Base-by-base conservation (phyloP, 1,140 invertebrate genomes). In the Macrotrachela quadricornifera region DNA sequence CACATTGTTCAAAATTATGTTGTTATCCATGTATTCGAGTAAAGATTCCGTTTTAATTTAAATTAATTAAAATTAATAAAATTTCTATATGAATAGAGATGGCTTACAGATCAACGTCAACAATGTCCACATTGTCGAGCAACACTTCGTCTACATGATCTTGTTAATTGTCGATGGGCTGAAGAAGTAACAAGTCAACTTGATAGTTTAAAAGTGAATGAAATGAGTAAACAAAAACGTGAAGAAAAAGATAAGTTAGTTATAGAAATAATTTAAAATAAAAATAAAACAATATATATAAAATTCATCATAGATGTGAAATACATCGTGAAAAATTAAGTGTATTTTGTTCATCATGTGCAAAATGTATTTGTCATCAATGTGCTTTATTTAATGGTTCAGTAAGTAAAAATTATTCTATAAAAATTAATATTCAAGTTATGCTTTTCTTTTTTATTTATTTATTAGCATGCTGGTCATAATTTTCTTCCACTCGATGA, bases 161-260 rank as follows among this genome's bases (percentile, higher is more conserved):
- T 92, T 50, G 84, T 91, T 8, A 90, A 90, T 68, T 90, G 85
- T 71, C 77, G 85, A 50, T 91, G 85, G 85, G 85, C 85, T 2
- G 83, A 88, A 67, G 86, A 92, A 70, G 84, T 92, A 9, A 90
- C 85, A 0, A 81, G 87, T 61, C 84, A 88, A 67, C 74, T 90
- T 43, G 85, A 90, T 64, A 82, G 79, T 1, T 74, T 90, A 58
- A 30, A 30, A 30, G 21, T 30, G 2, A 30, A 30, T 30, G 21
- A 30, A 30, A 30, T 30, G 21, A 30, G 21, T 30, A 30, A 30
- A 30, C 21, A 30, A 30, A 30, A 30, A 30, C 21, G 21, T 30
- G 21, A 30, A 30, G 21, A 30, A 30, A 30, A 30, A 30, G 21
- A 30, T 30, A 30, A 30, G 21, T 30, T 2, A 30, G 21, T 30